Evolutionary conservation across 2,888 invertebrate genomes (phyloP), one percentile per base, ranked within the genome.

Genomic region (Calameuta pallipes): DNA sequence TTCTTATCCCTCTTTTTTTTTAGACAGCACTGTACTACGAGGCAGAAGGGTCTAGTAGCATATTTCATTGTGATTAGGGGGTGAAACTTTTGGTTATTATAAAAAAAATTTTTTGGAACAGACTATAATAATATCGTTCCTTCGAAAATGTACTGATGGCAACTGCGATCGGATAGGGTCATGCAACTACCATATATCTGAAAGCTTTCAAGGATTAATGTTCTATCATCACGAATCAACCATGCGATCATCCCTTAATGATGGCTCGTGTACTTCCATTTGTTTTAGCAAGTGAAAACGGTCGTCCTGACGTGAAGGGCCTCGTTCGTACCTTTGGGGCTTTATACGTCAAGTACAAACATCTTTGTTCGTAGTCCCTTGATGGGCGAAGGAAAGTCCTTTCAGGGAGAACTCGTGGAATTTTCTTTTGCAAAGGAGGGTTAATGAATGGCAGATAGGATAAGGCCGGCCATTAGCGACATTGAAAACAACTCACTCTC

Each of bases 391-490:
- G 33, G 33, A 12, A 71, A n/a, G 71, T 31, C 31, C 77, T 82
- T 83, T 84, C 83, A 80, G 84, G 82, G 81, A 83, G 82, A 11
- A 15, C 23, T 35, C 23, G 37, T 13, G 36, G 23, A 35, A 74
- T 74, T 74, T 74, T 74, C 36, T 36, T 34, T 35, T 30, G 36
- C 36, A n/a, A 15, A 83, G 86, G 75, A 33, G 75, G 77, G 75
- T 80, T 80, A 82, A 82, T 82, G 83, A 81, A 81, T 82, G 77
- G 81, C 79, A 79, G 80, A 69, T 34, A 79, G 81, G 81, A 83
- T 85, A 82, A 85, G 80, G 80, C 80, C 73, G 79, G 79, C 80
- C 83, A 85, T 86, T 86, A 87, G 82, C 81, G 74, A 74, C 77
- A 75, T 74, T 79, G 79, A 82, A 84, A 84, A 76, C 69, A 76